phyloP scores from a whole-genome alignment of 2,113 vertebrate species.

The Uria lomvia region DNA sequence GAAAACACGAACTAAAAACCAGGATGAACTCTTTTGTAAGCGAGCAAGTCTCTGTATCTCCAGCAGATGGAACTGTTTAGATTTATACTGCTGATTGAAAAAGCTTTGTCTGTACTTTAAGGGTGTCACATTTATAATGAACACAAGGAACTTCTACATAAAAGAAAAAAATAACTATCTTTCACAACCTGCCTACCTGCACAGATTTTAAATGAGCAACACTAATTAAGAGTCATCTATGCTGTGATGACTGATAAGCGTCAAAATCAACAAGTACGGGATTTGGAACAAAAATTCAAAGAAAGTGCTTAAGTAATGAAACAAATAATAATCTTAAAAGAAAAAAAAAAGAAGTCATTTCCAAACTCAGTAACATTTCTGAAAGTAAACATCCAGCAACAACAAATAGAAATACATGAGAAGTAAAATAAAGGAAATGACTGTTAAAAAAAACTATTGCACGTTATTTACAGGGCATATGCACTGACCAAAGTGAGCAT shows the following conservation, averaged over 20 bases:
- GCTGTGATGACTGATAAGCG: background rate
- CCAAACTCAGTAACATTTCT: background rate
- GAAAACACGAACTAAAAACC: background rate
- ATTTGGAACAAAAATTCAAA: background rate
- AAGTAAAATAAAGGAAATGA: background rate
- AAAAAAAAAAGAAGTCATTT: background rate
- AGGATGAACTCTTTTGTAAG: background rate
- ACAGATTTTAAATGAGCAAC: background rate
- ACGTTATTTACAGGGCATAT: background rate
- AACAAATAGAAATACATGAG: background rate
- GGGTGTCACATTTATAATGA: background rate
- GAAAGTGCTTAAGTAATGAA: background rate
- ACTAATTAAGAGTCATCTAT: background rate
- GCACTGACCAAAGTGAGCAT: background rate
- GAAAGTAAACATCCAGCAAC: background rate
- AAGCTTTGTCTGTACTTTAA: background rate
- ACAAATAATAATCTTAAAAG: background rate
- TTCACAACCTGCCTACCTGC: background rate
- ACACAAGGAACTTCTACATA: background rate
- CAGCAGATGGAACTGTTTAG: constrained; percentile 64
- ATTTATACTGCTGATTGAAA: background rate
- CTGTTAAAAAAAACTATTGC: background rate
- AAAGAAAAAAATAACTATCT: background rate
- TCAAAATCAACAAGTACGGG: background rate
- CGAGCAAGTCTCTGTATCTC: background rate